A percentile compares a stretch with the other conserved stretches of the same genome.
phyloP scores from a whole-genome alignment of 2,888 invertebrate species.

The Bibio marci region DNA sequence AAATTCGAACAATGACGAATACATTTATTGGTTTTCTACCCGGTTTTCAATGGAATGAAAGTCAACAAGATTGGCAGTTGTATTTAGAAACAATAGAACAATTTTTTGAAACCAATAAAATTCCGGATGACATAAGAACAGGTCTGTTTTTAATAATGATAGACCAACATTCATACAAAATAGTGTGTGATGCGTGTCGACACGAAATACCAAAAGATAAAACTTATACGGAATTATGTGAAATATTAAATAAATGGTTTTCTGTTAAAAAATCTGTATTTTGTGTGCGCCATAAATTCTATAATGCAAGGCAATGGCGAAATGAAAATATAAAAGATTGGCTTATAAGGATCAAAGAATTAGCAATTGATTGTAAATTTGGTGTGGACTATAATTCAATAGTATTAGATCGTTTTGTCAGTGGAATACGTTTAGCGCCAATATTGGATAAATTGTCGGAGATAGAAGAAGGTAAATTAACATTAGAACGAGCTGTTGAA shows the following conservation, averaged over 20 bases:
- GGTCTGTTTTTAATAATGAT: constrained; percentile 12
- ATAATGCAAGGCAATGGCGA: constrained; percentile 10
- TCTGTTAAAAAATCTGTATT: constrained; percentile 9
- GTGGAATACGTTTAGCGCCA: constrained; percentile 2
- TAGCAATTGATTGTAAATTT: constrained; percentile 13
- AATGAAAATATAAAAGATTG: constrained; percentile 10
- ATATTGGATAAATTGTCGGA: constrained; percentile 6
- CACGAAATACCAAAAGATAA: constrained; percentile 12
- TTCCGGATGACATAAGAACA: constrained; percentile 9
- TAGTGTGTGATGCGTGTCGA: constrained; percentile 11
- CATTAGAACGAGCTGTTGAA: constrained; percentile 4
- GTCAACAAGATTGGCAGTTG: not conserved
- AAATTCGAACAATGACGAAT: no score
- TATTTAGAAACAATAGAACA: constrained; percentile 11
- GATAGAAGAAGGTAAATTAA: constrained; percentile 6
- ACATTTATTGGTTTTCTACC: no score
- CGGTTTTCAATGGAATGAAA: not conserved
- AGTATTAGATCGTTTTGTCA: constrained; percentile 6
- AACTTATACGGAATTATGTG: constrained; percentile 10
- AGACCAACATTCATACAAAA: constrained; percentile 11
- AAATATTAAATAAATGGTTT: constrained; percentile 8
- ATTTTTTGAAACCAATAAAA: constrained; percentile 10
- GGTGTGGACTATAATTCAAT: constrained; percentile 4
- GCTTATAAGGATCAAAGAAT: constrained; percentile 11
- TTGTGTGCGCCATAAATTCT: constrained; percentile 11